Evolutionary conservation across 2,113 vertebrate genomes (phyloP).

Genomic region (Neofelis nebulosa): DNA sequence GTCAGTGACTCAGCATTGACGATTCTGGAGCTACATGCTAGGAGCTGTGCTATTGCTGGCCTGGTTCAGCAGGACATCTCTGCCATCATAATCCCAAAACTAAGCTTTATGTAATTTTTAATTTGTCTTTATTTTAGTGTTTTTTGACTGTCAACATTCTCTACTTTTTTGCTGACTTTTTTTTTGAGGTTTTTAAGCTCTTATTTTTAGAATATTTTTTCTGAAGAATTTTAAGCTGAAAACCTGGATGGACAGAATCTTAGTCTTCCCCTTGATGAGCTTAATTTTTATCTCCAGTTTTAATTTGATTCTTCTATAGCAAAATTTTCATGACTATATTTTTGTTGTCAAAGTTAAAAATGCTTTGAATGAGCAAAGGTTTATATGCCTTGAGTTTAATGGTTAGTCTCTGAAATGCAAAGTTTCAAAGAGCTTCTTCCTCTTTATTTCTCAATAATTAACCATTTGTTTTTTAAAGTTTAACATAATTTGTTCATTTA

Average conservation of each 20-base stretch:
- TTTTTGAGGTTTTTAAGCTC: background rate
- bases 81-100: background rate
- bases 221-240: slow-evolving; percentile 7
- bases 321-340: slow-evolving; percentile 10
- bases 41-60: background rate
- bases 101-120: background rate
- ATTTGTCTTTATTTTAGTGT: background rate
- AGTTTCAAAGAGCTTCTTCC: background rate
- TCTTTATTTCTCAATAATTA: background rate
- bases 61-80: background rate
- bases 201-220: background rate
- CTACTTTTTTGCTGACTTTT: background rate
- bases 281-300: slow-evolving; percentile 21
- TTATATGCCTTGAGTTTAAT: background rate
- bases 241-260: background rate
- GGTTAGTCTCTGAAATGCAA: background rate
- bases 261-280: background rate
- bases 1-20: background rate
- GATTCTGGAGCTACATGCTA: background rate
- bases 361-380: background rate
- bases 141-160: background rate
- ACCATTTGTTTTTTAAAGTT: background rate
- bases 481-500: background rate
- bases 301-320: background rate
- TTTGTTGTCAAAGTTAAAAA: background rate